These are phyloP conservation scores for Tetheella fluctuosa DNA, from an alignment of 2,888 invertebrate species.

Conservation along the genomic window DNA sequence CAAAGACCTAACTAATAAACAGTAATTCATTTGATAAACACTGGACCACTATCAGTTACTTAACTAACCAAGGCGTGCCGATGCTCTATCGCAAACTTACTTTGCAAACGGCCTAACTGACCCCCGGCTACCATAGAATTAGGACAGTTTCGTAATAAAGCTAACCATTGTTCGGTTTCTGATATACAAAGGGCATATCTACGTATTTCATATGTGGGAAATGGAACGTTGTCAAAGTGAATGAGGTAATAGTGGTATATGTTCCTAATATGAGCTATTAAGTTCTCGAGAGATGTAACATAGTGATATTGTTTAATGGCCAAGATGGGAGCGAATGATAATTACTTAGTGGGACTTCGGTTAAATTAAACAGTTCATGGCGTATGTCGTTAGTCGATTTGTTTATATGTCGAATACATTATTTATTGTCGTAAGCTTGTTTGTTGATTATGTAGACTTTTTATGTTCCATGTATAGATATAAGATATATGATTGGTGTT, in stretches of 20 bases:
- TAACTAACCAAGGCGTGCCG: slow-evolving; percentile 29
- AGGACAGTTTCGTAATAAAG: slow-evolving; percentile 35
- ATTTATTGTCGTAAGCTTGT: slow-evolving; percentile 45
- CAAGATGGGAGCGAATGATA: slow-evolving; percentile 62
- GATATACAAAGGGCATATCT: slow-evolving; percentile 12
- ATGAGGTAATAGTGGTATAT: slow-evolving; percentile 36
- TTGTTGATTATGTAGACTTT: slow-evolving; percentile 23
- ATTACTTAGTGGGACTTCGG: slow-evolving; percentile 45
- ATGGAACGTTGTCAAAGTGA: slow-evolving; percentile 17
- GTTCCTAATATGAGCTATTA: slow-evolving; percentile 59
- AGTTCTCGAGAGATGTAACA: slow-evolving; percentile 49
- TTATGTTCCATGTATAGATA: not conserved
- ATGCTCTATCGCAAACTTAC: slow-evolving; percentile 31
- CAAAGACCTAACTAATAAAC: slow-evolving; percentile 34
- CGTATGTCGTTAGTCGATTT: slow-evolving; percentile 42
- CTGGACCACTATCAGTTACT: slow-evolving; percentile 34
- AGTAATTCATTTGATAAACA: slow-evolving; percentile 45
- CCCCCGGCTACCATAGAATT: slow-evolving; percentile 35
- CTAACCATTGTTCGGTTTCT: slow-evolving; percentile 11
- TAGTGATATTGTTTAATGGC: slow-evolving; percentile 55
- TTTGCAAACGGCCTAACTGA: slow-evolving; percentile 38
- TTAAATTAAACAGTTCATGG: slow-evolving; percentile 26
- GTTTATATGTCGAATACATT: slow-evolving; percentile 55
- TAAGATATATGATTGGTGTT: not conserved
- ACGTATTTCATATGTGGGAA: slow-evolving; percentile 10